These are phyloP conservation scores for Amniataba percoides DNA, from an alignment of 2,797 vertebrate genomes.

Conservation along the genomic window DNA sequence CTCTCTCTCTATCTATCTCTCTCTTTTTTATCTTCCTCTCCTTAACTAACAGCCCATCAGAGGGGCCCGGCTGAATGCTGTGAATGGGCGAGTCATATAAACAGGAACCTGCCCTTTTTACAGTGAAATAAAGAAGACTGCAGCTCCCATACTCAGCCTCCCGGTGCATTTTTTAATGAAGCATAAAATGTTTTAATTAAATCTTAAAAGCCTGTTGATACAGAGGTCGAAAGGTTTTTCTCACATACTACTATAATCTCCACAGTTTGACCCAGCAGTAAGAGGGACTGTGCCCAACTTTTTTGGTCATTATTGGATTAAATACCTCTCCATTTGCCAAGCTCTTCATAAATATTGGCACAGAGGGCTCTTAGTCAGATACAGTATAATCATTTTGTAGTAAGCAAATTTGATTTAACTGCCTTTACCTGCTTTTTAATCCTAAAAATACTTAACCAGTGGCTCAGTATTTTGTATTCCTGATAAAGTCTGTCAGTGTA, in stretches of 20 bases:
- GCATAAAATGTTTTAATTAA: constrained; percentile 75
- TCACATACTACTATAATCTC: constrained; percentile 21
- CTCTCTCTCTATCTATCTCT: not conserved
- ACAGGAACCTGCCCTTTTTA: constrained; percentile 54
- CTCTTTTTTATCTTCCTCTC: constrained; percentile 24
- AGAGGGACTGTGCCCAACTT: constrained; percentile 10
- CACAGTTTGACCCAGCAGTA: constrained; percentile 35
- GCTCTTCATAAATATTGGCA: constrained; percentile 35
- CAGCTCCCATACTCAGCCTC: constrained; percentile 41
- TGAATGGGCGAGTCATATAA: constrained; percentile 58
- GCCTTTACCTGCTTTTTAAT: constrained; percentile 24
- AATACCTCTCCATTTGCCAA: constrained; percentile 43
- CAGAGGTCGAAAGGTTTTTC: constrained; percentile 61
- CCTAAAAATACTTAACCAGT: constrained; percentile 20
- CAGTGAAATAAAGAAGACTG: constrained; percentile 58
- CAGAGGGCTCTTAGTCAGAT: constrained; percentile 28
- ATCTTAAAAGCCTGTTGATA: constrained; percentile 72
- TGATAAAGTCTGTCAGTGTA: not conserved
- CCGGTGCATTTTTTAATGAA: constrained; percentile 69
- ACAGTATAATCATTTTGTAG: constrained; percentile 30
- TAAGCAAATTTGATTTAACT: constrained; percentile 32
- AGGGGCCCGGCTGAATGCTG: constrained; percentile 36
- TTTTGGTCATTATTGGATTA: constrained; percentile 37
- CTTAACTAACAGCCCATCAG: constrained; percentile 47
- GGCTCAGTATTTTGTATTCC: not conserved